Conservation (phyloP, 2,888 invertebrate species). For the Drosophila crucigera region DNA sequence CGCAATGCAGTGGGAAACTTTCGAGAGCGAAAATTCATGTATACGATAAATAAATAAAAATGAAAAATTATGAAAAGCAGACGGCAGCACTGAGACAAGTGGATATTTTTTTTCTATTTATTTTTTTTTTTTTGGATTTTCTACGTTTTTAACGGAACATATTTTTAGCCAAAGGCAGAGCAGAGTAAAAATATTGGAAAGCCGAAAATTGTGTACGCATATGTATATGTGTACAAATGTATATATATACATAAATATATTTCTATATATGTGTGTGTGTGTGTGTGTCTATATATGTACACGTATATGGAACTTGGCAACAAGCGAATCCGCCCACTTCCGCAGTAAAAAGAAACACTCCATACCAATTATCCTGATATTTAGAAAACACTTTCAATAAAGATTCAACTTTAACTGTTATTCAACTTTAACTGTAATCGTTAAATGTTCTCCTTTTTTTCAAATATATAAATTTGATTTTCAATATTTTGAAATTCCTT, state of each 20-base stretch:
- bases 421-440: not conserved
- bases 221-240: not conserved
- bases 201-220: conserved; percentile 52
- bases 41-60: conserved; percentile 66
- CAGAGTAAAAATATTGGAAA: conserved; percentile 69
- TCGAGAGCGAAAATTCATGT: conserved; percentile 38
- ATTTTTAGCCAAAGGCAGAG: conserved; percentile 71
- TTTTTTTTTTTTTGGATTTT: conserved; percentile 40
- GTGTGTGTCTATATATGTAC: conserved; percentile 9
- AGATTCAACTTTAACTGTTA: conserved; percentile 2
- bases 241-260: conserved; percentile 8
- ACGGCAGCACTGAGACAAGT: conserved; percentile 47
- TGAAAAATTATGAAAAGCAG: conserved; percentile 77
- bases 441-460: not conserved
- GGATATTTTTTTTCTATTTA: conserved; percentile 22
- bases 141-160: conserved; percentile 62
- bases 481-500: conserved; percentile 1
- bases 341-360: conserved; percentile 37
- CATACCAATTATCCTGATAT: conserved; percentile 26
- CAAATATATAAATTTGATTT: conserved; percentile 7
- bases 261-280: conserved; percentile 6
- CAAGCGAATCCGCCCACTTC: conserved; percentile 70
- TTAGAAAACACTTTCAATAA: conserved; percentile 1
- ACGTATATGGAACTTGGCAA: conserved; percentile 64
- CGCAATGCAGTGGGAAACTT: conserved; percentile 26